Conservation (phyloP, 2,113 vertebrate genomes). For the Ivindomyrus marchei region DNA sequence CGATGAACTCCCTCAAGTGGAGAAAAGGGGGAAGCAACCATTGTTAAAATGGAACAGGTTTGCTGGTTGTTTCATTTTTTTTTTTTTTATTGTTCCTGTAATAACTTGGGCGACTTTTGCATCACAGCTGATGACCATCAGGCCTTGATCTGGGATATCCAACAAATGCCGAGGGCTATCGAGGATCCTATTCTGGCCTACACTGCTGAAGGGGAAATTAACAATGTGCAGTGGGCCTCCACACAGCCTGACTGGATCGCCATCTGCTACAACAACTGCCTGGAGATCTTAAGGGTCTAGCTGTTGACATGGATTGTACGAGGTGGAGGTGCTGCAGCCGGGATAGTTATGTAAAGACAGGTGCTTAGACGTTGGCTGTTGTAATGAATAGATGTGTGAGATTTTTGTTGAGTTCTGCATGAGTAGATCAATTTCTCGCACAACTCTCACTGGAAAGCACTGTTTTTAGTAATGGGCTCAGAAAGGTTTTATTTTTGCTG, state of each 20-base stretch:
- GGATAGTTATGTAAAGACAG: background rate
- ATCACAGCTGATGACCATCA: conserved; percentile 91
- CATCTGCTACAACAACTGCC: conserved; percentile 99
- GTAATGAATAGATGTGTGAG: conserved; percentile 2
- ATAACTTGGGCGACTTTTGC: conserved; percentile 5
- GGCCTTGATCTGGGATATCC: conserved; percentile 99
- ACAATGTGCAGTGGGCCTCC: conserved; percentile 99
- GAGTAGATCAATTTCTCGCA: background rate
- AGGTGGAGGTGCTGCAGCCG: background rate
- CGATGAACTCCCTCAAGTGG: background rate
- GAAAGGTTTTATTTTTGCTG: background rate
- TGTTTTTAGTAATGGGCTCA: background rate
- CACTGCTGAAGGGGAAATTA: conserved; percentile 96
- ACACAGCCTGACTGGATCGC: conserved; percentile 99
- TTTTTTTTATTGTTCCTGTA: background rate
- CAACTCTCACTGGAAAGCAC: background rate
- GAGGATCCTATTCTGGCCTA: conserved; percentile 98
- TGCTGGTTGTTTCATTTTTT: background rate
- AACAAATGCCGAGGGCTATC: conserved; percentile 97
- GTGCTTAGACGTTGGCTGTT: background rate
- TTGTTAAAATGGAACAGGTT: background rate
- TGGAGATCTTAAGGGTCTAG: conserved; percentile 95
- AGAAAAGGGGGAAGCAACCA: background rate
- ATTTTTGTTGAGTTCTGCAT: background rate
- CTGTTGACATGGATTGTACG: background rate